Evolutionary conservation across 30 jellyfish, hydroid and myxozoan genomes (phyloP).

Genomic region (Cassiopea andromeda): DNA sequence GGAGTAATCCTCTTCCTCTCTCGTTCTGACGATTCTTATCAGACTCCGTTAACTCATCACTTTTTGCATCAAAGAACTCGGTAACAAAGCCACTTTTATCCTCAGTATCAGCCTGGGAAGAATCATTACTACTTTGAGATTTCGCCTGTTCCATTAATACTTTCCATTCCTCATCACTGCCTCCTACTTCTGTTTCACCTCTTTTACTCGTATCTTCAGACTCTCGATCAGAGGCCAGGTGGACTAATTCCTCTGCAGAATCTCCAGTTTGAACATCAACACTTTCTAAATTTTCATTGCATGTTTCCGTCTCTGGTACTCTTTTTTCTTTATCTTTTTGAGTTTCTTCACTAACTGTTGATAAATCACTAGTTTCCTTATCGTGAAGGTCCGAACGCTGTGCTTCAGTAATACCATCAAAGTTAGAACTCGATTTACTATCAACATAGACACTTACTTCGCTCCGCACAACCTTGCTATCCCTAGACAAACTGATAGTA

Average conservation of each 20-base stretch:
- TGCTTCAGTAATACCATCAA: background rate
- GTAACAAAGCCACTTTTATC: slow-evolving; percentile 28
- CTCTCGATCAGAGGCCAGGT: background rate
- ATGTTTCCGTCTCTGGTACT: background rate
- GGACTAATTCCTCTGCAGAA: background rate
- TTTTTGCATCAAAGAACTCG: slow-evolving; percentile 63
- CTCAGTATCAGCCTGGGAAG: slow-evolving; percentile 14
- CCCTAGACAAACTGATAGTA: background rate
- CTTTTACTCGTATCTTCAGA: background rate
- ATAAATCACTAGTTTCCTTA: background rate
- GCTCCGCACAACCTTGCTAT: background rate
- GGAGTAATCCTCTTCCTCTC: slow-evolving; percentile 47
- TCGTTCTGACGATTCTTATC: slow-evolving; percentile 71
- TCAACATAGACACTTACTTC: slow-evolving; percentile 18
- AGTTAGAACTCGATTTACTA: background rate
- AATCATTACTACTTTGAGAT: background rate
- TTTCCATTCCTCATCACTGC: background rate
- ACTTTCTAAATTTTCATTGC: background rate
- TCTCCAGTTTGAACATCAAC: background rate
- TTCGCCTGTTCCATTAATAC: background rate
- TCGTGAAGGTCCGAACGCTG: background rate
- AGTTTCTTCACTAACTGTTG: background rate
- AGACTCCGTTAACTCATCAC: slow-evolving; percentile 65
- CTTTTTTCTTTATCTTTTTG: background rate
- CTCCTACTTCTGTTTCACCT: background rate